Conservation (phyloP, 2,797 vertebrate species). For the Brotula barbata region DNA sequence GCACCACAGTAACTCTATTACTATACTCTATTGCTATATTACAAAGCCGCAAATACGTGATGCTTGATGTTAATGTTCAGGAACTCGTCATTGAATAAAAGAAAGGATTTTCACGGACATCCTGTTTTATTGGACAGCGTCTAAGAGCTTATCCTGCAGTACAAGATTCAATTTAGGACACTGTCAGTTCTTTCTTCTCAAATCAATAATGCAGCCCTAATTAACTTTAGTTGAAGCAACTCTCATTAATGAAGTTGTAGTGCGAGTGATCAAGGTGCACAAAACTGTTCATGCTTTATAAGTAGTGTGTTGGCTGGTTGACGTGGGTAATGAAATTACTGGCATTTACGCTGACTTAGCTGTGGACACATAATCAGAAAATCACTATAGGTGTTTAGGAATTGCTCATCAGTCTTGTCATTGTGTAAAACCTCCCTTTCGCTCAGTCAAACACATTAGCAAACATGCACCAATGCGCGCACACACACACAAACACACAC, state of each 20-base stretch:
- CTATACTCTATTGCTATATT: too few species aligned
- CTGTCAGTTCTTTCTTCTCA: not conserved
- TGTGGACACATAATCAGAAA: conserved; percentile 4
- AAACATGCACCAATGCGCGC: conserved; percentile 18
- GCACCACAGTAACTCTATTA: too few species aligned
- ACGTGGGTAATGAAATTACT: not conserved
- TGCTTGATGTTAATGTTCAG: too few species aligned
- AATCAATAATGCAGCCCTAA: not conserved
- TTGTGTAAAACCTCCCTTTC: conserved; percentile 27
- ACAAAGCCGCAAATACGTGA: too few species aligned
- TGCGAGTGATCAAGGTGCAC: not conserved
- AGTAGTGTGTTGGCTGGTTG: too few species aligned
- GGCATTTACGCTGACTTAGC: not conserved
- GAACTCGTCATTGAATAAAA: too few species aligned
- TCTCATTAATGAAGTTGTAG: conserved; percentile 3
- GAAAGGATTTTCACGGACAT: not conserved
- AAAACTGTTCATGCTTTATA: too few species aligned
- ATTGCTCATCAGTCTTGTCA: conserved; percentile 36
- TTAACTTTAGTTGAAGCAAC: not conserved
- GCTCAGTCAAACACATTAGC: conserved; percentile 24
- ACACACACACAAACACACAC: conserved; percentile 12
- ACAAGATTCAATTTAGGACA: not conserved
- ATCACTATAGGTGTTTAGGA: conserved; percentile 22
- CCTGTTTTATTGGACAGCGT: not conserved
- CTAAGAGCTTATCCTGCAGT: not conserved